Evolutionary conservation across 2,113 vertebrate genomes (phyloP).

Genomic region (Perca flavescens): DNA sequence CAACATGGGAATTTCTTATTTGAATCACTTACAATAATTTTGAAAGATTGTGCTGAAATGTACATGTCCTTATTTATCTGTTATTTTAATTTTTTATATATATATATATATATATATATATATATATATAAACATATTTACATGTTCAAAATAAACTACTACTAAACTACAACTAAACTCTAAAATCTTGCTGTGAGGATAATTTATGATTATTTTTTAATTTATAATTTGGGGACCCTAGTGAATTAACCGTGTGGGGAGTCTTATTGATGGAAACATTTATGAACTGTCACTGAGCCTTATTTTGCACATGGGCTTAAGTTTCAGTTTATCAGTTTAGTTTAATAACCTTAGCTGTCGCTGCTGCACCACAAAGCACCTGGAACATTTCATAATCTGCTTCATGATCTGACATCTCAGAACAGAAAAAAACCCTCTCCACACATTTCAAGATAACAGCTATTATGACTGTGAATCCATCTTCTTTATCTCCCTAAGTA

Average conservation of each 20-base stretch:
- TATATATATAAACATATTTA: too few species aligned
- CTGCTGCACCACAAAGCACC: neutral
- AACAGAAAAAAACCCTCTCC: neutral
- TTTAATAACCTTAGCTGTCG: neutral
- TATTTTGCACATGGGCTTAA: neutral
- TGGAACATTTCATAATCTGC: neutral
- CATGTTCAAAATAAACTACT: too few species aligned
- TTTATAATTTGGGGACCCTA: neutral
- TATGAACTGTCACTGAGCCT: neutral
- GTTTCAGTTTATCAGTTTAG: neutral
- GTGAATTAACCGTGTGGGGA: neutral
- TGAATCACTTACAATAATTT: too few species aligned
- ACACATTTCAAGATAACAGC: neutral
- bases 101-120: too few species aligned
- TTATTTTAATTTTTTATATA: too few species aligned
- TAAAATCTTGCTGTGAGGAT: neutral
- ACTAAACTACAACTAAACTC: too few species aligned
- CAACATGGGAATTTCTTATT: too few species aligned
- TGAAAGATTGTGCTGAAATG: too few species aligned
- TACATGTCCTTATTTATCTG: too few species aligned
- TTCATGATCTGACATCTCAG: neutral
- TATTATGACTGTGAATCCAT: neutral
- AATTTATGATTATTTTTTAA: neutral
- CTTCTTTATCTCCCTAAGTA: neutral
- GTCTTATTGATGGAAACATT: neutral